These are phyloP conservation scores for Brachylomia viminalis DNA, from an alignment of 2,888 invertebrate genomes.

Conservation along the genomic window DNA sequence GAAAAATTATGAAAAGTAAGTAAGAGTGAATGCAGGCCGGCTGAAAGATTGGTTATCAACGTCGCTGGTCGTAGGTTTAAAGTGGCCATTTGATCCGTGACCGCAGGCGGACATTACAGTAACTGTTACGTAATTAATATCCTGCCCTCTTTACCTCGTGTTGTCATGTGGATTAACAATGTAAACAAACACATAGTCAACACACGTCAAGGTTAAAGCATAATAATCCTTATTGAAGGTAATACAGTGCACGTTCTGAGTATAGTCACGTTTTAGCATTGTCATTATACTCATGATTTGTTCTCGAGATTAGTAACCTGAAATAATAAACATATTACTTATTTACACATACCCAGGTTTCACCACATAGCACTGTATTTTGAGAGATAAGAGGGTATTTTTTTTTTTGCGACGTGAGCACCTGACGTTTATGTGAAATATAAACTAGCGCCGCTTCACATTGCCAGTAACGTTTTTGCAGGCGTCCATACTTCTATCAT, in stretches of 20 bases:
- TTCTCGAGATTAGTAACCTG: no score
- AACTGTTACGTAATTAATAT: conserved; percentile 57
- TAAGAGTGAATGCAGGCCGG: conserved; percentile 44
- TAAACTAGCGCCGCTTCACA: no score
- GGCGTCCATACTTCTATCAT: no score
- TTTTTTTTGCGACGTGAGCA: no score
- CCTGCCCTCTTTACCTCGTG: conserved; percentile 40
- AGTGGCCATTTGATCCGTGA: conserved; percentile 65
- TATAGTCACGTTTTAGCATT: conserved; percentile 40
- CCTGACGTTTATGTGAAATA: no score
- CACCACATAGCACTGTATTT: no score
- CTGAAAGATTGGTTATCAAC: conserved; percentile 67
- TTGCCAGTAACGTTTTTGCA: no score
- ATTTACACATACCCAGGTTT: no score
- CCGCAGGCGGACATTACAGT: conserved; percentile 35
- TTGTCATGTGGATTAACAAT: conserved; percentile 45
- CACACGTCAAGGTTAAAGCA: conserved; percentile 28
- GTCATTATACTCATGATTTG: no score
- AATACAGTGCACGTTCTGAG: conserved; percentile 23
- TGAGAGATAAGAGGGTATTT: no score
- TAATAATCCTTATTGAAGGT: conserved; percentile 40
- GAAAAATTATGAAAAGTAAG: conserved; percentile 66
- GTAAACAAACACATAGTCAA: conserved; percentile 49
- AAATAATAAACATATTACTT: no score
- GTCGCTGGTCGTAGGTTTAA: conserved; percentile 58